Evolutionary conservation across 2,888 invertebrate genomes (phyloP).

Genomic region (Cheilosia impressa): DNA sequence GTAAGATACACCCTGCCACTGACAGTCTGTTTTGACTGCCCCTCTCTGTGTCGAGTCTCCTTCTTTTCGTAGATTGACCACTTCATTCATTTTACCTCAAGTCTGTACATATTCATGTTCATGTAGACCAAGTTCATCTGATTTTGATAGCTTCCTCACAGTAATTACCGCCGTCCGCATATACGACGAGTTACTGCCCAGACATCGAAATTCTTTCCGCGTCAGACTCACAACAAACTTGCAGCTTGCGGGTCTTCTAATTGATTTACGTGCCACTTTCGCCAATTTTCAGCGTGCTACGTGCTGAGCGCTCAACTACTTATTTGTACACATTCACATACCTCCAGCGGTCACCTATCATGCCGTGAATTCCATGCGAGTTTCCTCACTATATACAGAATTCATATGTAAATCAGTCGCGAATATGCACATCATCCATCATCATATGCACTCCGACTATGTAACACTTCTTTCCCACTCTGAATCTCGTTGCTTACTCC

Average conservation of each 20-base stretch:
- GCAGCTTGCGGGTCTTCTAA: constrained; percentile 18
- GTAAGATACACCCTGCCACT: no score
- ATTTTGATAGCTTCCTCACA: no score
- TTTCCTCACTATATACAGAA: neutral
- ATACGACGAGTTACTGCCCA: constrained; percentile 15
- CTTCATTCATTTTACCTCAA: no score
- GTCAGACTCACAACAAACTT: constrained; percentile 5
- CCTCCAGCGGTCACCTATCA: neutral
- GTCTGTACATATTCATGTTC: no score
- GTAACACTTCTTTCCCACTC: constrained; percentile 3
- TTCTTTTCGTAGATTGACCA: no score
- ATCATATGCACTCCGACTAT: neutral
- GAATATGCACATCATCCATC: constrained; percentile 15
- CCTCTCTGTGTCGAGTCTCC: no score
- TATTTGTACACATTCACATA: neutral
- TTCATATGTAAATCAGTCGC: constrained; percentile 2
- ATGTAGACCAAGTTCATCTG: no score
- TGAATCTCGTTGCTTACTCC: neutral
- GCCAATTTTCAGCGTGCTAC: neutral
- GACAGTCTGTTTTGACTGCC: no score
- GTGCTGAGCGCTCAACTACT: no score
- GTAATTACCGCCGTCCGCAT: neutral
- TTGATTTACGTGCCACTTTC: constrained; percentile 34
- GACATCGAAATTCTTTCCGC: constrained; percentile 1
- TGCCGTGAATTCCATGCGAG: neutral